These are phyloP conservation scores for Cetoscarus ocellatus DNA, from an alignment of 2,797 vertebrate genomes.

Conservation along the genomic window DNA sequence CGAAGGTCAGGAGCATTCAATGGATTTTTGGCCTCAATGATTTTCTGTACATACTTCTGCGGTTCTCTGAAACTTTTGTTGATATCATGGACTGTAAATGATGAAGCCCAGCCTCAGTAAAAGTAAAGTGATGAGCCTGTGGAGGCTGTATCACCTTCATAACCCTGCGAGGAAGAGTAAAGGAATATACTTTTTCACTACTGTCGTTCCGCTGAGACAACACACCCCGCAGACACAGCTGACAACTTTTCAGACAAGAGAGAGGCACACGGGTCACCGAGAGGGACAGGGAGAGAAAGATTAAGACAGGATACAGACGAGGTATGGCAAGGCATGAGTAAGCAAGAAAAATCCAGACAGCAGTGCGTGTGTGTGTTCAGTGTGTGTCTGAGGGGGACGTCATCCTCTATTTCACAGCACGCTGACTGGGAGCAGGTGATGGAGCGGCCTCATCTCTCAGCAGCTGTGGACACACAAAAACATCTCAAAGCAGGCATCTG, in stretches of 20 bases:
- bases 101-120: too few species aligned
- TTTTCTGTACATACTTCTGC: too few species aligned
- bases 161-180: neutral
- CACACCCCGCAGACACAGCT: constrained; percentile 19
- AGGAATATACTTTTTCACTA: constrained; percentile 1
- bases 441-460: constrained; percentile 59
- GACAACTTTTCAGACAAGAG: constrained; percentile 34
- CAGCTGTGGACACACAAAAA: constrained; percentile 54
- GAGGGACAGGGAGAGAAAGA: constrained; percentile 22
- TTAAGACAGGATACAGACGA: constrained; percentile 32
- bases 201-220: constrained; percentile 20
- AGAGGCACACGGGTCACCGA: constrained; percentile 15
- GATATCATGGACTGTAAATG: too few species aligned
- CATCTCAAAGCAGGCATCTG: constrained; percentile 37
- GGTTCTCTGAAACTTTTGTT: too few species aligned
- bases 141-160: neutral
- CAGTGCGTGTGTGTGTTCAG: constrained; percentile 8
- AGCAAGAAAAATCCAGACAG: constrained; percentile 23
- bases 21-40: too few species aligned
- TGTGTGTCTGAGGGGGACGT: constrained; percentile 16
- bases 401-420: constrained; percentile 45
- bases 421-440: constrained; percentile 61
- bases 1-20: too few species aligned
- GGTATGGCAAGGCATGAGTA: constrained; percentile 23
- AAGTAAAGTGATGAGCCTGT: neutral